These are phyloP conservation scores for Ylistrum balloti DNA, from an alignment of 1,140 invertebrate genomes.

Conservation along the genomic window DNA sequence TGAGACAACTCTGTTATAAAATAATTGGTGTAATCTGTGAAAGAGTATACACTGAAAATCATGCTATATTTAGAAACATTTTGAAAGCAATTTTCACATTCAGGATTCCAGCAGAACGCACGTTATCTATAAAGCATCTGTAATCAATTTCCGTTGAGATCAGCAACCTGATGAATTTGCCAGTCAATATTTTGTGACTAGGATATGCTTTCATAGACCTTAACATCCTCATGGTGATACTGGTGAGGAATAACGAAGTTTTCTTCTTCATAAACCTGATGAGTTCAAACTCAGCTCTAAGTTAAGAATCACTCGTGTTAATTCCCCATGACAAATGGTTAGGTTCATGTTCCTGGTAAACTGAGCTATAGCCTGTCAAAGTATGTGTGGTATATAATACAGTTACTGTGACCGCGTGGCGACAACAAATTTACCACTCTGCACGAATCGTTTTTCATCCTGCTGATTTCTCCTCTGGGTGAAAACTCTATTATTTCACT, in stretches of 20 bases:
- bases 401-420: background rate
- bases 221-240: background rate
- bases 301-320: background rate
- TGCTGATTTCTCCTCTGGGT: slow-evolving; percentile 21
- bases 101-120: no score
- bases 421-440: background rate
- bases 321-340: slow-evolving; percentile 6
- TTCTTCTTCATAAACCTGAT: background rate
- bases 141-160: background rate
- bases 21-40: no score
- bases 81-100: background rate
- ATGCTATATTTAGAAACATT: background rate
- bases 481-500: slow-evolving; percentile 28
- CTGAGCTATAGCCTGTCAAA: background rate
- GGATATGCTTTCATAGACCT: background rate
- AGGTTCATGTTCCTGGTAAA: background rate
- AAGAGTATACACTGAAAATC: no score
- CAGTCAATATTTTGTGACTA: background rate
- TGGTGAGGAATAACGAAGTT: background rate
- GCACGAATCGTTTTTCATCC: background rate
- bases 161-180: background rate
- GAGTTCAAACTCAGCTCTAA: background rate
- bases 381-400: background rate
- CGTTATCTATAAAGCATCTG: no score
- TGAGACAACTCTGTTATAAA: no score